Evolutionary conservation across 2,797 vertebrate species (phyloP).

Genomic region (Geotrypetes seraphini): DNA sequence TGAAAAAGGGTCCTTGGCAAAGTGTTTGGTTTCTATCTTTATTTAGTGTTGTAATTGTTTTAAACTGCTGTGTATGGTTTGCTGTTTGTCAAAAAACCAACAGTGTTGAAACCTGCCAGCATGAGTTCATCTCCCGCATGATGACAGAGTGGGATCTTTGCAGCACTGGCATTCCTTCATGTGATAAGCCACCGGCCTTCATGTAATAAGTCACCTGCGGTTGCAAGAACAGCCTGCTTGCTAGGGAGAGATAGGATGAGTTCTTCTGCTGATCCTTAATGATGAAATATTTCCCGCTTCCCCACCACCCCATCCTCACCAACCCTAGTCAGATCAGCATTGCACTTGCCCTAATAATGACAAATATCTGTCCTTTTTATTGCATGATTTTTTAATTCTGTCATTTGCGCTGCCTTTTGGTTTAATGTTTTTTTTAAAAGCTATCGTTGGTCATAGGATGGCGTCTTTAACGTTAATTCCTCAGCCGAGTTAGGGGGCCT

Average conservation of each 20-base stretch:
- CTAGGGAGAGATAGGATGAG: slow-evolving; percentile 63
- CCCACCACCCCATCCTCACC: too few species aligned
- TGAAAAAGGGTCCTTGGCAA: slow-evolving; percentile 72
- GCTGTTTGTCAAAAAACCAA: slow-evolving; percentile 74
- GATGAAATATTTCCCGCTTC: slow-evolving; percentile 65
- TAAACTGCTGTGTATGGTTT: slow-evolving; percentile 73
- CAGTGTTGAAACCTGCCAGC: slow-evolving; percentile 75
- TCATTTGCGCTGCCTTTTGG: slow-evolving; percentile 33
- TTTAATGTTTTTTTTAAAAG: slow-evolving; percentile 32
- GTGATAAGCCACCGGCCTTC: slow-evolving; percentile 65
- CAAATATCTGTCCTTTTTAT: slow-evolving; percentile 32
- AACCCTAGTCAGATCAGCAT: slow-evolving; percentile 66
- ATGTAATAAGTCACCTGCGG: slow-evolving; percentile 66
- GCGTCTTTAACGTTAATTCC: too few species aligned
- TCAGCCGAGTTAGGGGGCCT: too few species aligned
- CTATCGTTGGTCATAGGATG: too few species aligned
- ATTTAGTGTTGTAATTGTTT: slow-evolving; percentile 74
- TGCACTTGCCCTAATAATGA: slow-evolving; percentile 29
- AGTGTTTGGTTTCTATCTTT: slow-evolving; percentile 62
- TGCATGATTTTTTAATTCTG: slow-evolving; percentile 28
- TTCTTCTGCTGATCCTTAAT: slow-evolving; percentile 56
- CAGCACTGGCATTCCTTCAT: slow-evolving; percentile 62
- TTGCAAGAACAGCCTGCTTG: slow-evolving; percentile 68
- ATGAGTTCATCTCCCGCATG: slow-evolving; percentile 73
- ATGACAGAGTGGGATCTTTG: slow-evolving; percentile 58